Base-by-base conservation (phyloP, 2,888 invertebrate species). In the Ariolimax columbianus region DNA sequence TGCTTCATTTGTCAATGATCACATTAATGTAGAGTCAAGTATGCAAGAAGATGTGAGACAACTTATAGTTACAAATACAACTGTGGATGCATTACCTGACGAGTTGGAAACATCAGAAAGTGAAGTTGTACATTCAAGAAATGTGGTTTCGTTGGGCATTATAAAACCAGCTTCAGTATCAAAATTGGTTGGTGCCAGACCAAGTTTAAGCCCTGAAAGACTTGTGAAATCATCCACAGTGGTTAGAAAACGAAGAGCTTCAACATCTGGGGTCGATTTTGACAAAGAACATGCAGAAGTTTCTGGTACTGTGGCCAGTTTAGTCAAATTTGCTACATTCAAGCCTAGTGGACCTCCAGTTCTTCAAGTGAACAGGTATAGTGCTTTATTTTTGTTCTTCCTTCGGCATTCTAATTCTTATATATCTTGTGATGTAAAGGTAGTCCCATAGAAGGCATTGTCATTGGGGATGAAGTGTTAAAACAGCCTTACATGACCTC, bases 241-340 rank as follows among this genome's bases (percentile, higher is more conserved):
- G 19, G 51, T 23, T 17, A 77, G 77, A 30, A 85, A 86, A 36
- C 88, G 88, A 59, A 90, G 88, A 86, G 87, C 87, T 66, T 91
- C 91, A 9, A 84, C 86, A 6, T 93, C 94, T 26, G 88, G 92
- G 47, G 90, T 94, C 9, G 89, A 90, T 23, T 89, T 92, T 19
- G 88, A 92, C 55, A 97, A 47, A 97, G 97, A 93, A 96, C 89
- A 90, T 3, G 93, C 93, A 30, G 93, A 93, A 66, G 94, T 93
- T 73, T 92, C 94, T 36, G 93, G 94, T 36, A 91, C 90, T 77
- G 93, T 95, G 19, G 95, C 96, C 77, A 97, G 97, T 91, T 95
- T 96, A 84, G 96, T 97, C 14, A 96, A 96, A 92, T 96, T 97
- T 9, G 96, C 96, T 85, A 96, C 96, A 6, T 95, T 92, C 87